Conservation (phyloP, 2,113 vertebrate species). For the Sander lucioperca region DNA sequence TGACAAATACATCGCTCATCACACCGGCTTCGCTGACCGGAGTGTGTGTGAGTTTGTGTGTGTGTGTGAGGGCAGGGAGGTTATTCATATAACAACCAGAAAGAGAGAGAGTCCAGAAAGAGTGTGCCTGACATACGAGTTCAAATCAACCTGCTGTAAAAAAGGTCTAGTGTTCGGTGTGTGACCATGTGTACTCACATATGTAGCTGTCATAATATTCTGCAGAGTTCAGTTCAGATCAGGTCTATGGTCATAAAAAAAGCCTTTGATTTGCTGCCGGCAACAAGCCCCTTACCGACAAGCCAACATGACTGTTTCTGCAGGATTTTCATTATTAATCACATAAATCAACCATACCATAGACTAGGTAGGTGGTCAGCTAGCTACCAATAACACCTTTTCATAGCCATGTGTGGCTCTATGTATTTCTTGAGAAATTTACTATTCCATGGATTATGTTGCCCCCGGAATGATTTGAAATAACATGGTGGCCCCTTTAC, state of each 20-base stretch:
- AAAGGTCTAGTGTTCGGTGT: neutral
- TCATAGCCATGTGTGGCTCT: too few relatives aligned
- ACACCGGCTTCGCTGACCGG: conserved; percentile 10
- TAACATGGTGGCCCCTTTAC: too few relatives aligned
- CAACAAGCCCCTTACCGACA: neutral
- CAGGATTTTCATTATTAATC: neutral
- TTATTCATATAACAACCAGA: conserved; percentile 28
- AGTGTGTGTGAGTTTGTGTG: conserved; percentile 9
- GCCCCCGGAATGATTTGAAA: too few relatives aligned
- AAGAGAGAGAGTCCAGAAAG: conserved; percentile 5
- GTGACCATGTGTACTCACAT: neutral
- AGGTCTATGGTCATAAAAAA: neutral
- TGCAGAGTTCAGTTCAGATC: neutral
- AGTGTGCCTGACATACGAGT: conserved; percentile 27
- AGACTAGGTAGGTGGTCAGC: neutral
- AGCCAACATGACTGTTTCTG: neutral
- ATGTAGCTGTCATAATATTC: neutral
- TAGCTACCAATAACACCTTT: too few relatives aligned
- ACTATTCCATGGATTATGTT: too few relatives aligned
- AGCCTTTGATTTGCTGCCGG: neutral
- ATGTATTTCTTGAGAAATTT: too few relatives aligned
- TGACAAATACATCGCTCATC: conserved; percentile 53
- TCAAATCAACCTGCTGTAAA: conserved; percentile 11
- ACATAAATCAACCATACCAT: neutral
- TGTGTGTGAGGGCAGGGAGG: neutral